A percentile compares a stretch with the other conserved stretches of the same genome.
Conservation (phyloP, 2,888 invertebrate genomes). For the Drosophila infuscata region DNA sequence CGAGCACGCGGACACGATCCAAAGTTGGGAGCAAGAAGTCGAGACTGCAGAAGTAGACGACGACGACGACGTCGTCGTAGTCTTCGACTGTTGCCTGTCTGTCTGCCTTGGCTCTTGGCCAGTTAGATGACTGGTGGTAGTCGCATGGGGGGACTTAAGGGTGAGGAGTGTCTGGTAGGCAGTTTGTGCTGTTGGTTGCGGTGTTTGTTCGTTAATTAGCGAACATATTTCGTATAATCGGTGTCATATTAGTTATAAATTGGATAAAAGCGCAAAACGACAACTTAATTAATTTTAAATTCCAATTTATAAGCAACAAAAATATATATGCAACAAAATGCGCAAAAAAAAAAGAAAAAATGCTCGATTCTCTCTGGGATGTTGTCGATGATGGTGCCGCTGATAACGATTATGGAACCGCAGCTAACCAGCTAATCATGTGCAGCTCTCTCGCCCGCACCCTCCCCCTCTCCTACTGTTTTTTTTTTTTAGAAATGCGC, state of each 20-base stretch:
- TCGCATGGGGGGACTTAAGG: neutral
- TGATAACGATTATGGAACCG: constrained; percentile 71
- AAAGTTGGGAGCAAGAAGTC: constrained; percentile 12
- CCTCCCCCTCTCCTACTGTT: neutral
- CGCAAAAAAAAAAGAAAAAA: constrained; percentile 18
- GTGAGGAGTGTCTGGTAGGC: constrained; percentile 10
- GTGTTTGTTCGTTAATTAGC: constrained; percentile 85
- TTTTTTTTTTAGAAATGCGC: constrained; percentile 39
- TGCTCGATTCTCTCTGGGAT: constrained; percentile 12
- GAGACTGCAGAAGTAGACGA: neutral
- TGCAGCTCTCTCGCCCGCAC: constrained; percentile 12
- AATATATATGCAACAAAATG: constrained; percentile 30
- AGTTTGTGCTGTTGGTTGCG: constrained; percentile 44
- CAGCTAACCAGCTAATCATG: constrained; percentile 46
- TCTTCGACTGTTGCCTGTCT: constrained; percentile 59
- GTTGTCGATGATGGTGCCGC: constrained; percentile 62
- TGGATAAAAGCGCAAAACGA: constrained; percentile 85
- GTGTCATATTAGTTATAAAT: constrained; percentile 85
- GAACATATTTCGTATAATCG: constrained; percentile 85
- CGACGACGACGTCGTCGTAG: neutral
- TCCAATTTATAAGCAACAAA: constrained; percentile 80
- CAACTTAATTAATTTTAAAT: constrained; percentile 85
- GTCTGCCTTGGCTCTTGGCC: constrained; percentile 58
- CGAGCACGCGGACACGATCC: constrained; percentile 72
- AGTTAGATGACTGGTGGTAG: constrained; percentile 38